Percentiles rank a stretch among this genome's conserved stretches.
Conservation (phyloP, 2,113 vertebrate genomes). For the Ailurus styani region DNA sequence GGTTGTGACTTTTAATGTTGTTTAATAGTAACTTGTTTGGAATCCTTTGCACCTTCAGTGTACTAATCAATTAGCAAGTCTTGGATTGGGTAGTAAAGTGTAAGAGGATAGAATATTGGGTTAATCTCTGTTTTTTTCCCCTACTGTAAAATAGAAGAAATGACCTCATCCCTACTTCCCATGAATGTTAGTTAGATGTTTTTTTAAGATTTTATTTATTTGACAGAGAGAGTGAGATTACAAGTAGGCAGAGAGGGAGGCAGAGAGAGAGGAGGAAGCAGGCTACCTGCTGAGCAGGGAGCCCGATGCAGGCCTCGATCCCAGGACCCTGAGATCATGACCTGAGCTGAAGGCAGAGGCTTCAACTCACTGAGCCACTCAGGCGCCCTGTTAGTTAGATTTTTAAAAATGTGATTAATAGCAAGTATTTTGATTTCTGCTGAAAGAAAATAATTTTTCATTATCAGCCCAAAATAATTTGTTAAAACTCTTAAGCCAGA, state of each 20-base stretch:
- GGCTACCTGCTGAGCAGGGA: too few relatives aligned
- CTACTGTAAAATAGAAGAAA: background rate
- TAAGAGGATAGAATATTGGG: background rate
- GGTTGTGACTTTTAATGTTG: background rate
- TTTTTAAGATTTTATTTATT: too few relatives aligned
- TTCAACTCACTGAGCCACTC: too few relatives aligned
- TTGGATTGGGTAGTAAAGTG: background rate
- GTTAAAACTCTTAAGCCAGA: background rate
- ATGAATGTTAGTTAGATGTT: constrained; percentile 1
- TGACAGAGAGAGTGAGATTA: too few relatives aligned
- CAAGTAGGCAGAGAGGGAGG: too few relatives aligned
- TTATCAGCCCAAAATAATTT: background rate
- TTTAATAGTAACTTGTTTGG: background rate
- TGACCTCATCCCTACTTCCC: background rate
- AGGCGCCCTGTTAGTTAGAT: background rate
- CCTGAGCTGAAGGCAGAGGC: too few relatives aligned
- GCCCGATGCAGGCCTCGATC: too few relatives aligned
- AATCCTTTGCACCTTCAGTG: background rate
- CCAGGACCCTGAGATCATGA: too few relatives aligned
- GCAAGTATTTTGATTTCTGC: background rate
- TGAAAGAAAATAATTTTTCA: background rate
- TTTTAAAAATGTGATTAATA: constrained; percentile 2
- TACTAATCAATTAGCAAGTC: background rate
- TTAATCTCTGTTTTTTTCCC: background rate
- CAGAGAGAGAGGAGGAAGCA: too few relatives aligned